Evolutionary conservation across 2,113 vertebrate genomes (phyloP).

Genomic region (Phylloscopus whistleri): DNA sequence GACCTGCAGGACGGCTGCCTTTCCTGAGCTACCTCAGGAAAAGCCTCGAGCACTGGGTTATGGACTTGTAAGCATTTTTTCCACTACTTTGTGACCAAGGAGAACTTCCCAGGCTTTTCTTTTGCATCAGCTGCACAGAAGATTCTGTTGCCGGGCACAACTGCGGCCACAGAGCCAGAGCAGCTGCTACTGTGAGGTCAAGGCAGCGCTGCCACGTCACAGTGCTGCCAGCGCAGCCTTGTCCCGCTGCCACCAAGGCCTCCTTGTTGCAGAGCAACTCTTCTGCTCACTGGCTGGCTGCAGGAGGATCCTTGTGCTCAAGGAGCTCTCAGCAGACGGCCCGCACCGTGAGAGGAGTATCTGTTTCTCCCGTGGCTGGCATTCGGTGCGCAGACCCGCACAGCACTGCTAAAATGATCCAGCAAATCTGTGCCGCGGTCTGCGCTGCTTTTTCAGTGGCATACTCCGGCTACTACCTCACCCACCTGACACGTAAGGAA

Average conservation of each 20-base stretch:
- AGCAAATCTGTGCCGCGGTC: too few relatives aligned
- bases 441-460: too few relatives aligned
- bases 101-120: too few relatives aligned
- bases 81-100: too few relatives aligned
- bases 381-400: background rate
- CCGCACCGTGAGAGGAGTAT: background rate
- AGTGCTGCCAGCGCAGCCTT: background rate
- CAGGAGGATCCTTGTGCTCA: background rate
- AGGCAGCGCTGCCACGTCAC: background rate
- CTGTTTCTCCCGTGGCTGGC: background rate
- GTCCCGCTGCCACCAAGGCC: background rate
- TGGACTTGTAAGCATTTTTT: too few relatives aligned
- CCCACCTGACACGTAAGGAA: too few relatives aligned
- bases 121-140: background rate
- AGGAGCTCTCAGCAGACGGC: background rate
- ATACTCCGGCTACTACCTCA: too few relatives aligned
- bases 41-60: too few relatives aligned
- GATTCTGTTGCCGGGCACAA: background rate
- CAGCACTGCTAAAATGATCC: too few relatives aligned
- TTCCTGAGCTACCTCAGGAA: too few relatives aligned
- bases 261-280: too few relatives aligned
- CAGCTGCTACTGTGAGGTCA: background rate
- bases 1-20: too few relatives aligned
- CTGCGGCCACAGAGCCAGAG: accelerated
- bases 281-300: accelerated